Evolutionary conservation across 2,797 vertebrate genomes (phyloP).

Genomic region (Eleutherodactylus coqui): DNA sequence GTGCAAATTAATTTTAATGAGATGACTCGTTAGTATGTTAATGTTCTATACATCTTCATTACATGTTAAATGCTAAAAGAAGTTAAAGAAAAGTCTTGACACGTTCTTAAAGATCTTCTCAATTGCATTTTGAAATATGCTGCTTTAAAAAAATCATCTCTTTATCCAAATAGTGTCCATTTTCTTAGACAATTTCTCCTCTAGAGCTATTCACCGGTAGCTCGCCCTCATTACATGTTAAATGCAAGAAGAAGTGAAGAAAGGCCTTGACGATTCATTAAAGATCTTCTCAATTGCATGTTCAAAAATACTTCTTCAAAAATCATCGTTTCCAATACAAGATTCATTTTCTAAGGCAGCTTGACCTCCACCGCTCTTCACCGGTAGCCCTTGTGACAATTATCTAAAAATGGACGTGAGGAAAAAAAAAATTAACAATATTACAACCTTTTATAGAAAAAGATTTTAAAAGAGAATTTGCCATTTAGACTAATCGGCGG

Average conservation of each 20-base stretch:
- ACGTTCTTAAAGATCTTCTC: background rate
- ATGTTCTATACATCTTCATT: constrained; percentile 4
- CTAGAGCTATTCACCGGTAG: background rate
- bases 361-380: too few relatives aligned
- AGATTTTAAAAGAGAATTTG: too few relatives aligned
- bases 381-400: background rate
- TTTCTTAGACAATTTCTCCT: too few relatives aligned
- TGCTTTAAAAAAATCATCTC: too few relatives aligned
- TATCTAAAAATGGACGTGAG: too few relatives aligned
- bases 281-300: background rate
- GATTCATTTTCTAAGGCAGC: background rate
- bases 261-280: background rate
- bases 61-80: background rate
- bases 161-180: background rate
- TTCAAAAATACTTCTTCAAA: background rate
- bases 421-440: too few relatives aligned
- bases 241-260: background rate
- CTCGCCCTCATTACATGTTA: background rate
- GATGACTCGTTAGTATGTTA: background rate
- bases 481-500: too few relatives aligned
- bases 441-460: too few relatives aligned
- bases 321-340: background rate
- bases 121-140: background rate
- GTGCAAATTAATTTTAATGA: background rate
- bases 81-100: too few relatives aligned